phyloP scores from a whole-genome alignment of 1,140 invertebrate species.

The Laodelphax striatellus region DNA sequence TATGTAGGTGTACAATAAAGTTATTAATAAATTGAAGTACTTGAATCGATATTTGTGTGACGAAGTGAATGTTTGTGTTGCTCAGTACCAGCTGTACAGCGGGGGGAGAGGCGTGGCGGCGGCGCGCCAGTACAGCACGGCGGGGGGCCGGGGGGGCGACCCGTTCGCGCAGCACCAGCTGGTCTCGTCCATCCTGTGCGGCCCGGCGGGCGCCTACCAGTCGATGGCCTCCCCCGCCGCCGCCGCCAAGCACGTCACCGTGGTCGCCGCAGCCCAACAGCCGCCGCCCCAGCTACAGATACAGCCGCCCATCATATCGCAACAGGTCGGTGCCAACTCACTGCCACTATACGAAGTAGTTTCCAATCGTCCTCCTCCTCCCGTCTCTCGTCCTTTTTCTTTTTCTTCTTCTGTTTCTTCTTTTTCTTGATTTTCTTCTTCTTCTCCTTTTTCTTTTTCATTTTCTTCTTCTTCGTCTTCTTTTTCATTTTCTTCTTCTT shows the following conservation, averaged over 20 bases:
- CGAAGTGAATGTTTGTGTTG: slow-evolving; percentile 11
- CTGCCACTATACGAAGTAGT: too few relatives aligned
- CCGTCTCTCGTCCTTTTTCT: too few relatives aligned
- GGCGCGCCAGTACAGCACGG: slow-evolving; percentile 42
- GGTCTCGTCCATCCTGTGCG: slow-evolving; percentile 85
- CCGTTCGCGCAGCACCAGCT: slow-evolving; percentile 72
- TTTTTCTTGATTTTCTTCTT: too few relatives aligned
- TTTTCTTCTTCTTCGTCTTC: too few relatives aligned
- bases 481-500: too few relatives aligned
- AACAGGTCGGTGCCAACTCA: slow-evolving; percentile 44
- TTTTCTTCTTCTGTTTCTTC: too few relatives aligned
- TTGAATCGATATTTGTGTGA: too few relatives aligned
- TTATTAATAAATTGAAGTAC: too few relatives aligned
- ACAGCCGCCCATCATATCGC: slow-evolving; percentile 54
- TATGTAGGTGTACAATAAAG: too few relatives aligned
- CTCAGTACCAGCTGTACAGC: slow-evolving; percentile 81
- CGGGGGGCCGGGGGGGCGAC: slow-evolving; percentile 48
- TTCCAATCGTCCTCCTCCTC: too few relatives aligned
- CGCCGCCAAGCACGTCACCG: slow-evolving; percentile 79
- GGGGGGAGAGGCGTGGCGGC: slow-evolving; percentile 56
- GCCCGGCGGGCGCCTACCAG: slow-evolving; percentile 60
- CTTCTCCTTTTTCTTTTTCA: too few relatives aligned
- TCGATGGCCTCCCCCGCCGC: slow-evolving; percentile 68
- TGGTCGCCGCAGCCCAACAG: slow-evolving; percentile 61
- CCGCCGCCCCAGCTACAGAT: slow-evolving; percentile 47